phyloP scores from a whole-genome alignment of 2,797 vertebrate genomes.

The Chaenodraco wilsoni region DNA sequence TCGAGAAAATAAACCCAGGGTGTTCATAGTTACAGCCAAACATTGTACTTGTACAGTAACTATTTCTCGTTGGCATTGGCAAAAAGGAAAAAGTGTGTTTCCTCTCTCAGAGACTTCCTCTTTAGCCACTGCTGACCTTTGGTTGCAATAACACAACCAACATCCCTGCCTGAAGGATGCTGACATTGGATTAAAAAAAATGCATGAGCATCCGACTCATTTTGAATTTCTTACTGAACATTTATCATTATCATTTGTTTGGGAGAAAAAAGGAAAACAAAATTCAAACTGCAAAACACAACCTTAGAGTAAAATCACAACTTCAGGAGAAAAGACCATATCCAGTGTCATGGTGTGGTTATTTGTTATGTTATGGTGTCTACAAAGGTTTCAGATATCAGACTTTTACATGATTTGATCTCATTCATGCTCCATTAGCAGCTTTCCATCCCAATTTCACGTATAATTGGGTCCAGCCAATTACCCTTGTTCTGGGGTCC shows the following conservation, averaged over 20 bases:
- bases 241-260: slow-evolving; percentile 14
- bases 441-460: too few species aligned
- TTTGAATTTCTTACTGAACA: slow-evolving; percentile 12
- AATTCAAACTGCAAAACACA: neutral
- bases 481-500: neutral
- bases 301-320: neutral
- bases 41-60: neutral
- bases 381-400: neutral
- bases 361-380: neutral
- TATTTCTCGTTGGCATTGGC: neutral
- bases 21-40: slow-evolving; percentile 22
- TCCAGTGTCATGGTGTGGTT: neutral
- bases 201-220: slow-evolving; percentile 6
- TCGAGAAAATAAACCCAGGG: slow-evolving; percentile 36
- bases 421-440: neutral
- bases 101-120: slow-evolving; percentile 50
- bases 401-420: too few species aligned
- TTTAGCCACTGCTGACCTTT: slow-evolving; percentile 19
- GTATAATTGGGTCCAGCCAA: neutral
- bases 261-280: neutral
- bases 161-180: slow-evolving; percentile 11
- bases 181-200: slow-evolving; percentile 16
- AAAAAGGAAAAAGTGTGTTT: slow-evolving; percentile 35
- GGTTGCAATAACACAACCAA: slow-evolving; percentile 26
- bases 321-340: neutral